phyloP scores from a whole-genome alignment of 2,888 invertebrate genomes.

The Leptinotarsa tumamoca region DNA sequence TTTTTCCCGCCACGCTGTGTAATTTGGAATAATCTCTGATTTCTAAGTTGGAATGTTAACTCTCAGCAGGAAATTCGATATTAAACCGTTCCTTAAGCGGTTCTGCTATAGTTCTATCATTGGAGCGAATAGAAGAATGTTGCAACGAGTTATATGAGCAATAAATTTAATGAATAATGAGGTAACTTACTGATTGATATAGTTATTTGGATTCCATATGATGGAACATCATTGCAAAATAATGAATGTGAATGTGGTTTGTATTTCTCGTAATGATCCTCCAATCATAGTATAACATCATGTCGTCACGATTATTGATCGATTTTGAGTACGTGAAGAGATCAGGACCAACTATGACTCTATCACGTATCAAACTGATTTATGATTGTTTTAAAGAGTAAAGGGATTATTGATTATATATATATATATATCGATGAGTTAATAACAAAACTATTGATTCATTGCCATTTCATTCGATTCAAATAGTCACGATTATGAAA shows the following conservation, averaged over 20 bases:
- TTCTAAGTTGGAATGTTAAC: constrained; percentile 9
- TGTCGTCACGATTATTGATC: background rate
- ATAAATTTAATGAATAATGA: constrained; percentile 1
- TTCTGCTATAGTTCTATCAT: constrained; percentile 4
- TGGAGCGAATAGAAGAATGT: background rate
- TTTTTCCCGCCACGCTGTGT: background rate
- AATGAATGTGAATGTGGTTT: background rate
- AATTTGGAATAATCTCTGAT: background rate
- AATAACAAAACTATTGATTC: too few species aligned
- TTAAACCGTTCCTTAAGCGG: background rate
- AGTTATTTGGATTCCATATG: background rate
- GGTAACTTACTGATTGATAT: background rate
- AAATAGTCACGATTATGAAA: too few species aligned
- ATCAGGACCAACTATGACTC: background rate
- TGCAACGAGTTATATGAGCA: background rate
- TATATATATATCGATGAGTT: too few species aligned
- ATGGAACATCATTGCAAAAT: background rate
- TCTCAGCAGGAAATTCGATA: constrained; percentile 16
- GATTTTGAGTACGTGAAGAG: background rate
- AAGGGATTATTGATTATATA: too few species aligned
- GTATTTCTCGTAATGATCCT: background rate
- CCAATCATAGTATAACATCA: background rate
- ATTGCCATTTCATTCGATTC: too few species aligned
- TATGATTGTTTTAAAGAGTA: too few species aligned
- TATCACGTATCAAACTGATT: too few species aligned